phyloP scores from a whole-genome alignment of 2,113 vertebrate genomes.

The Rhinopomastus cyanomelas region DNA sequence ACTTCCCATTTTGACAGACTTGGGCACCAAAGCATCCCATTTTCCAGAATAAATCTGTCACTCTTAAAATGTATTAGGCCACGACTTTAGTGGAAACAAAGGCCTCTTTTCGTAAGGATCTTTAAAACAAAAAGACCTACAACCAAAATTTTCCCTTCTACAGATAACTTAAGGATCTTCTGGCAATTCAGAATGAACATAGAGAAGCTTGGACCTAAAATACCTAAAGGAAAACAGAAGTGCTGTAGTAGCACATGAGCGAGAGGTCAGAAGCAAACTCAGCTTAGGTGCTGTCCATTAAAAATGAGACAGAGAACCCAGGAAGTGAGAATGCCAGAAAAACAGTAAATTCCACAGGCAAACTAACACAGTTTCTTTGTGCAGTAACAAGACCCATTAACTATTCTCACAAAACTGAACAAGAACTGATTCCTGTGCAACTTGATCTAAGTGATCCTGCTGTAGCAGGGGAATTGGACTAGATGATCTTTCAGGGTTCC shows the following conservation, averaged over 20 bases:
- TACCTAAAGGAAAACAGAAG: neutral
- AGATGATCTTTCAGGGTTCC: too few relatives aligned
- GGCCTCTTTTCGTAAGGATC: neutral
- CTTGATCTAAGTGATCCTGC: too few relatives aligned
- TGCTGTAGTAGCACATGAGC: rapidly evolving
- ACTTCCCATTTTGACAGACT: neutral
- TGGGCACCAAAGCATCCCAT: neutral
- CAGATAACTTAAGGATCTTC: neutral
- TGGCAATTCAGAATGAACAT: neutral
- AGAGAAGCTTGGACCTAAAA: neutral
- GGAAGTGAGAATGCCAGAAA: neutral
- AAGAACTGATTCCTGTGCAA: too few relatives aligned
- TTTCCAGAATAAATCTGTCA: neutral
- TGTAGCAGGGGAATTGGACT: too few relatives aligned
- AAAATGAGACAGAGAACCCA: neutral
- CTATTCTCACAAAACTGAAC: neutral
- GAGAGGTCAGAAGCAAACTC: neutral
- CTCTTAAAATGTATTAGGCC: neutral
- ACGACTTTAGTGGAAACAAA: neutral
- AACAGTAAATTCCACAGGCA: neutral
- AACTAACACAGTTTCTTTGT: neutral
- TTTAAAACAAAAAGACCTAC: neutral
- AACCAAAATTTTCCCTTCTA: neutral
- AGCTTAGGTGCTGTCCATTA: neutral
- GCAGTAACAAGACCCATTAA: neutral